Base-by-base conservation (phyloP, 2,113 vertebrate species). In the Toxotes chatareus region DNA sequence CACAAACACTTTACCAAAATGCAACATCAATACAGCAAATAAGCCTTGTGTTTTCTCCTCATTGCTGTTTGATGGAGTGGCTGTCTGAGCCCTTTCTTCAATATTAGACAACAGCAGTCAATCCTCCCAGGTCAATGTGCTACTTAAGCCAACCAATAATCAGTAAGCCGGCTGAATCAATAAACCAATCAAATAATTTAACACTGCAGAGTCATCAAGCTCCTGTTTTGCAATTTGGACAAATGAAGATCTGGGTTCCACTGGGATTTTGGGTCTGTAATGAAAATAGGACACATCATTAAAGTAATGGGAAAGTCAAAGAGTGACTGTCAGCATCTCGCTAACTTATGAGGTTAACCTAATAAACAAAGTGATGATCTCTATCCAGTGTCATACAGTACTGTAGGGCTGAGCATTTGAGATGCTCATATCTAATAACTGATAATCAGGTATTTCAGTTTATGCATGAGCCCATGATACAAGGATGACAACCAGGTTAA, bases 171-270 rank as follows among this genome's bases (percentile, higher is more conserved):
- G 55, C 60, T 32, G 3, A 65, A 88, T 92, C 93, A 92, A 93
- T 93, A 89, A 79, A 86, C 75, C 88, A 89, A 84, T 91, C 72
- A 81, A 88, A 90, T 74, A 69, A 80, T 84, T 85, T 83, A 85
- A 85, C 83, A 89, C 79, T 85, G 84, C 86, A 73, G 60, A 85
- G 82, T 88, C 80, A 87, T 86, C 84, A 79, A 72, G 49, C 73
- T 76, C 49, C 42, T 73, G 27, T 82, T 84, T 83, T 65, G 63
- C 76, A 64, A 68, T 61, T 83, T 49, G 73, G 79, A 78, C 61
- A 83, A 88, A 93, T 82, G 57, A 79, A 31, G 55, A 16, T 75
- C 65, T 76, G 60, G 40, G 57, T 40, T 86, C 83, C 66, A 65
- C 55, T 56, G 90, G 89, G 87, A 77, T 53, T 86, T 59, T 0